A percentile compares a stretch with the other conserved stretches of the same genome.
Conservation (phyloP, 30 jellyfish, hydroid and myxozoan species). For the Turritopsis dohrnii region DNA sequence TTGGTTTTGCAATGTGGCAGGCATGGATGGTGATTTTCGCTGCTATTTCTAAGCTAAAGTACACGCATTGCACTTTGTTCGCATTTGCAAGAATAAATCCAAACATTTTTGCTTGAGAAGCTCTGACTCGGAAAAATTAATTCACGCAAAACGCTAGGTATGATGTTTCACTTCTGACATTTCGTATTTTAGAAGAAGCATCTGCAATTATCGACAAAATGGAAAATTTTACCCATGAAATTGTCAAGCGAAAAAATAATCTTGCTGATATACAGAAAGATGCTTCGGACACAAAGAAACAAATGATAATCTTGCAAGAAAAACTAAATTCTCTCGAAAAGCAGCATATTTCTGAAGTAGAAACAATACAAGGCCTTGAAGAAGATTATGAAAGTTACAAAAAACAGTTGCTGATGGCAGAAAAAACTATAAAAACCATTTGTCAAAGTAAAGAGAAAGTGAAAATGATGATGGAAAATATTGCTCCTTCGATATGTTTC, state of each 20-base stretch:
- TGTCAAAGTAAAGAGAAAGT: not conserved
- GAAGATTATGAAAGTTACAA: not conserved
- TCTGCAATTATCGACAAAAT: not conserved
- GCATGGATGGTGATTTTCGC: no score
- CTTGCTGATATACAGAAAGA: not conserved
- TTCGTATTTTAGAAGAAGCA: slow-evolving; percentile 2
- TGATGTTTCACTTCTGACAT: no score
- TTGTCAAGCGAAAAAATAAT: not conserved
- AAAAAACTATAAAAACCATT: not conserved
- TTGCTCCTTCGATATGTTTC: slow-evolving; percentile 1
- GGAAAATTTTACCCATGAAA: not conserved
- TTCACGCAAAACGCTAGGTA: no score
- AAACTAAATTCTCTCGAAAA: not conserved
- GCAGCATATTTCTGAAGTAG: not conserved
- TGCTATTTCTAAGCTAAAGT: no score
- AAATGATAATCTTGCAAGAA: not conserved
- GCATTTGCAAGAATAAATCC: no score
- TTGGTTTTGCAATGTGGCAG: no score
- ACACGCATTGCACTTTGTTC: no score
- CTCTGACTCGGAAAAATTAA: no score
- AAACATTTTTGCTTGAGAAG: no score
- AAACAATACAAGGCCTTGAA: not conserved
- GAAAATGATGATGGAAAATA: not conserved
- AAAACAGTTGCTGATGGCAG: not conserved
- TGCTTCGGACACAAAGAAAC: not conserved